Evolutionary conservation across 2,797 vertebrate genomes (phyloP).

Genomic region (Amblyopsis hoosieri): DNA sequence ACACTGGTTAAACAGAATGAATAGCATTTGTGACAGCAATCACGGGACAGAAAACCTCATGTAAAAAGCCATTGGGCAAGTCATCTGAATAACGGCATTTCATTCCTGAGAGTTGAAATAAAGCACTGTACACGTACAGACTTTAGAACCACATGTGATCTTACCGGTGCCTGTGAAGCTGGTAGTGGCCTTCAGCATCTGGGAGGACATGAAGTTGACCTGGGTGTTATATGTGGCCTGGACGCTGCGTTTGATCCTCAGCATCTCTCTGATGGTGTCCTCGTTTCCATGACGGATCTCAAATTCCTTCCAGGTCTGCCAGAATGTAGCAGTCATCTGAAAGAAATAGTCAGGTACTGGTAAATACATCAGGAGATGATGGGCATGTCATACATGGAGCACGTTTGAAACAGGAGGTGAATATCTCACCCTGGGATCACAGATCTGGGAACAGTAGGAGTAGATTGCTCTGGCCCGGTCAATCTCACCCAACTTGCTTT

Average conservation of each 20-base stretch:
- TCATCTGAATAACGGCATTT: too few species aligned
- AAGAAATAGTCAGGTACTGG: slow-evolving; percentile 5
- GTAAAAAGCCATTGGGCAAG: too few species aligned
- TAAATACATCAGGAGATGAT: background rate
- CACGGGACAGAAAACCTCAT: too few species aligned
- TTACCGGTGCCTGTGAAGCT: slow-evolving; percentile 86
- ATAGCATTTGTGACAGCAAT: too few species aligned
- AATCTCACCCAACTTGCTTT: slow-evolving; percentile 93
- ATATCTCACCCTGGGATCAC: slow-evolving; percentile 87
- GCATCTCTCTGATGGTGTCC: slow-evolving; percentile 93
- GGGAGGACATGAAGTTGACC: slow-evolving; percentile 96
- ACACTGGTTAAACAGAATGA: slow-evolving; percentile 70
- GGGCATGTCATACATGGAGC: background rate
- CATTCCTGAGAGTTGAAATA: too few species aligned
- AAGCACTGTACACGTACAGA: too few species aligned
- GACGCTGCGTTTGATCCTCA: slow-evolving; percentile 92
- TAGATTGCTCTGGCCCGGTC: slow-evolving; percentile 91
- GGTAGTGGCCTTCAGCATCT: slow-evolving; percentile 91
- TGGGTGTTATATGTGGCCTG: slow-evolving; percentile 97
- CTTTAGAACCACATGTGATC: background rate
- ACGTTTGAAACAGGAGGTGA: background rate
- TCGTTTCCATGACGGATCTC: slow-evolving; percentile 97
- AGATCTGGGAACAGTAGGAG: slow-evolving; percentile 95
- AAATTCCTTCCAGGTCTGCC: slow-evolving; percentile 96
- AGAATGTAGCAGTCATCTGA: slow-evolving; percentile 88